Evolutionary conservation across 2,797 vertebrate genomes (phyloP).

Genomic region (Phalloptychus januarius): DNA sequence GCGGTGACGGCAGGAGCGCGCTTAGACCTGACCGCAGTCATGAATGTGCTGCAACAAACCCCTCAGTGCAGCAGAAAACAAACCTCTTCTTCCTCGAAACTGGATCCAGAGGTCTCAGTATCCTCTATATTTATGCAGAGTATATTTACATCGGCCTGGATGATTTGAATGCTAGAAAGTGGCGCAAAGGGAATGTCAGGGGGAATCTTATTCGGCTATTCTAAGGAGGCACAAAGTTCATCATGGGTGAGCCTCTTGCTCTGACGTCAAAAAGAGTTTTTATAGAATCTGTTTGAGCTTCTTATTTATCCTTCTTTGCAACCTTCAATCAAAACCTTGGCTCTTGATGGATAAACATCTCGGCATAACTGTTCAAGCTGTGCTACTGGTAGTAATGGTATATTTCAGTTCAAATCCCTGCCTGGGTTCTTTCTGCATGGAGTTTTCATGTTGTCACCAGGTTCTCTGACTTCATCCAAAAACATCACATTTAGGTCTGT

Average conservation of each 20-base stretch:
- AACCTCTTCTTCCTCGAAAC: constrained; percentile 72
- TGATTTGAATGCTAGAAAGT: constrained; percentile 77
- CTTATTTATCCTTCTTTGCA: constrained; percentile 21
- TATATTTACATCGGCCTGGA: constrained; percentile 80
- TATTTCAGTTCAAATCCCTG: neutral
- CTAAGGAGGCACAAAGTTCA: constrained; percentile 61
- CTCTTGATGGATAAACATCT: neutral
- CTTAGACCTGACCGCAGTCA: constrained; percentile 72
- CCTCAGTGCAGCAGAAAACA: constrained; percentile 68
- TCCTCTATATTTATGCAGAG: constrained; percentile 82
- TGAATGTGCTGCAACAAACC: constrained; percentile 62
- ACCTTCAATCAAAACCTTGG: neutral
- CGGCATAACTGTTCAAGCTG: neutral
- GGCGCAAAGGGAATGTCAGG: constrained; percentile 65
- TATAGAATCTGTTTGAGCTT: constrained; percentile 35
- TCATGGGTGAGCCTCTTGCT: constrained; percentile 41
- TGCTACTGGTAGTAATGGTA: neutral
- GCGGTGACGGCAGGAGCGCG: constrained; percentile 59
- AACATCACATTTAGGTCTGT: no score
- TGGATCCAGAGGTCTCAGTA: constrained; percentile 79
- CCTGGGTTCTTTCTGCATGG: no score
- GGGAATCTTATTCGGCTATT: constrained; percentile 61
- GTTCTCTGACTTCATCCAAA: no score
- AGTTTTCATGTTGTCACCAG: no score
- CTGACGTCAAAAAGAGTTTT: constrained; percentile 48